Base-by-base conservation (phyloP, 2,888 invertebrate genomes). In the Euplagia quadripunctaria region DNA sequence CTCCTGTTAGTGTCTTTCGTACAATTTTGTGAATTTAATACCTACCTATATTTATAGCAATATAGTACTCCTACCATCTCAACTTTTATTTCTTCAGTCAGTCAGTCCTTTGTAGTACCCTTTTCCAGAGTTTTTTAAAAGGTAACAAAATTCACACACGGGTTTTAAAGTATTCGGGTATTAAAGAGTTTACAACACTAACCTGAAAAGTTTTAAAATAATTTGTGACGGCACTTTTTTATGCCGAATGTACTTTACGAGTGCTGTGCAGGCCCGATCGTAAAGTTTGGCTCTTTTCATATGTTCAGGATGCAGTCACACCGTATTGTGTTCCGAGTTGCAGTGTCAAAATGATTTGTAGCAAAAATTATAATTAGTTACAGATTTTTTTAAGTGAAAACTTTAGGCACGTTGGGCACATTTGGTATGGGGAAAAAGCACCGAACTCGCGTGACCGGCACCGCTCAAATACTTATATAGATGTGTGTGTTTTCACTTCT, bases 211-310 rank as follows among this genome's bases (percentile, higher is more conserved):
- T 82, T 73, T 72, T 71, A 74, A 82, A 83, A 79, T 83, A 82
- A 81, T 81, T 79, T 81, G 72, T 78, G 78, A 84, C 84, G 73
- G 79, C 73, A 77, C 84, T 83, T 79, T 79, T 82, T 80, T 81
- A 77, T 73, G 74, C 68, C 71, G 75, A 81, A 79, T 80, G 77
- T 79, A 78, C 80, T 88, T 88, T 86, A 88, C 85, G 88, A 84
- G 81, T 83, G 80, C 75, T 85, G 79, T 78, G 67, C 75, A 68
- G 70, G 70, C 71, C 74, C 73, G 84, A 82, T 88, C 90, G 86
- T 90, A 88, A 89, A 89, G 74, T 81, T 80, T 70, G 78, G 74
- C 81, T 82, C 83, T 87, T 88, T 86, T 81, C 77, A 79, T 81
- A 73, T 72, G 73, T 71, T 78, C 73, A 72, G 76, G 72, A 20